Evolutionary conservation across 1,140 invertebrate genomes (phyloP).

Genomic region (Callitettix versicolor): DNA sequence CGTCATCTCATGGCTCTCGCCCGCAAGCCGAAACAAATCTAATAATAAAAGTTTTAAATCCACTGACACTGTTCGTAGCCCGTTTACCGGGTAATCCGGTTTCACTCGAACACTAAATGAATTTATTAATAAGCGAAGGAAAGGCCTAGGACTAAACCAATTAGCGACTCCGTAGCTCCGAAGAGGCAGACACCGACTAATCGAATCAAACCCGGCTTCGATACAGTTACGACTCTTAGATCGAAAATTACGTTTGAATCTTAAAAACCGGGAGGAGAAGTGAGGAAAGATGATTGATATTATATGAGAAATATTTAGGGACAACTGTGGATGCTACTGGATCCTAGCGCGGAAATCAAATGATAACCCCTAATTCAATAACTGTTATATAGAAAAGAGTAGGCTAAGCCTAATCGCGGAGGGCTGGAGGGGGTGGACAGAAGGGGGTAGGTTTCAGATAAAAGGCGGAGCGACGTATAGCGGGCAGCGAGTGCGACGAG

Average conservation of each 20-base stretch:
- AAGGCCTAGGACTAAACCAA: no score
- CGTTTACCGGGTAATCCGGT: no score
- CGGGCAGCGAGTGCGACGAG: no score
- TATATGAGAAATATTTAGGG: constrained; percentile 27
- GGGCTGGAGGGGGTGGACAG: constrained; percentile 16
- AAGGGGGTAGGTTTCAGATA: background rate
- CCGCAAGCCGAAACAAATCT: no score
- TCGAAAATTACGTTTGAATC: no score
- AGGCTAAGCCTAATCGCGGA: constrained; percentile 18
- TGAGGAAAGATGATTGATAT: constrained; percentile 14
- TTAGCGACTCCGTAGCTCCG: no score
- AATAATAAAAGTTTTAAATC: no score
- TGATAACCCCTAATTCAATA: constrained; percentile 65
- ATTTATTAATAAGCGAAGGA: no score
- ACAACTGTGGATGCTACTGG: constrained; percentile 36
- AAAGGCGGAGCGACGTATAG: no score
- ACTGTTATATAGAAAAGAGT: constrained; percentile 34
- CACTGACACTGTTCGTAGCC: no score
- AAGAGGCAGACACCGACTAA: background rate
- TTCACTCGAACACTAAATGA: no score
- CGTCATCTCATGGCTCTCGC: no score
- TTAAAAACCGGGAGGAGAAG: background rate
- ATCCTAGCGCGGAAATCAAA: constrained; percentile 54
- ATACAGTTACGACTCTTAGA: background rate
- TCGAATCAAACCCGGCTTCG: constrained; percentile 15